Evolutionary conservation across 2,888 invertebrate genomes (phyloP).

Genomic region (Dicyrtomina minuta): DNA sequence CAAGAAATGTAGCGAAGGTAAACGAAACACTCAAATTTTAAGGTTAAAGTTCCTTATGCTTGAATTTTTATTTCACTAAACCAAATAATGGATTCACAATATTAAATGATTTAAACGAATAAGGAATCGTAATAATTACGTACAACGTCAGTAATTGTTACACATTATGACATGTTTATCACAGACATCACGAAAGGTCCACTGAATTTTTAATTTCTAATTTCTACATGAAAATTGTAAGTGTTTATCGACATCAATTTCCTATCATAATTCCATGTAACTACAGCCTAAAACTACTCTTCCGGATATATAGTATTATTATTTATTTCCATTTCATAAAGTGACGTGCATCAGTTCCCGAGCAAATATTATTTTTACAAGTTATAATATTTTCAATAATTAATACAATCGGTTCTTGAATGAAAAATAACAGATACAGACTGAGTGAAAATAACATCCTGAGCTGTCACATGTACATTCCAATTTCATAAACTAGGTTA

Average conservation of each 20-base stretch:
- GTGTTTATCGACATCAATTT: background rate
- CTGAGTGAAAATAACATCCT: too few species aligned
- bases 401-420: too few species aligned
- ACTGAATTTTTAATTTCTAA: conserved; percentile 9
- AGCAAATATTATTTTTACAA: too few species aligned
- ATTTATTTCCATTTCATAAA: background rate
- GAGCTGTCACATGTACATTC: background rate
- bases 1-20: too few species aligned
- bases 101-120: conserved; percentile 9
- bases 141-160: conserved; percentile 16
- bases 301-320: background rate
- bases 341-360: background rate
- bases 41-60: too few species aligned
- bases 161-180: conserved; percentile 8
- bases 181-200: conserved; percentile 23
- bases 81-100: background rate
- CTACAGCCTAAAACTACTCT: background rate
- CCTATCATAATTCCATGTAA: too few species aligned
- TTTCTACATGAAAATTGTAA: conserved; percentile 1
- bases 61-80: conserved; percentile 14
- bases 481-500: background rate
- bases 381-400: too few species aligned
- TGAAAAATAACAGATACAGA: too few species aligned
- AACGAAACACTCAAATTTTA: too few species aligned
- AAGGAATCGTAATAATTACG: background rate